Base-by-base conservation (phyloP, 2,888 invertebrate genomes). In the Sturmia bella region DNA sequence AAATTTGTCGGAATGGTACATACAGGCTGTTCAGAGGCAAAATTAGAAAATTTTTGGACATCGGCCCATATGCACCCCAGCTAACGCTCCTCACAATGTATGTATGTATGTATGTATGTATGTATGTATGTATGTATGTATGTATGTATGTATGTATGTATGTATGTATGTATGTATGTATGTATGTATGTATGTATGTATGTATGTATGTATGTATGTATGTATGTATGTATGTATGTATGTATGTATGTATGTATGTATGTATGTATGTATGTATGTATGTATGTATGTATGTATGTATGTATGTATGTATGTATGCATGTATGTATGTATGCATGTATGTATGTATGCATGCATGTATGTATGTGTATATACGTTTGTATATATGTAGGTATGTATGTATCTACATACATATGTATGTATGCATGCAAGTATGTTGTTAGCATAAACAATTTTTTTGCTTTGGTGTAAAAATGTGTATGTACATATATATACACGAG, bases 71-170 rank as follows among this genome's bases (percentile, higher is more conserved):
- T n/a, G n/a, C n/a, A n/a, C n/a, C n/a, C n/a, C n/a, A n/a, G n/a
- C n/a, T n/a, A n/a, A n/a, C n/a, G n/a, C n/a, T n/a, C n/a, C n/a
- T n/a, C n/a, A n/a, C n/a, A n/a, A n/a, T n/a, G n/a, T n/a, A n/a
- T n/a, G n/a, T n/a, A n/a, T 43, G 43, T 43, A 43, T 43, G 12
- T 43, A 43, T 43, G 43, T 43, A 43, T 43, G 12, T 43, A 43
- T 43, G 43, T 43, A 43, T 43, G 12, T 43, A 43, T 43, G 43
- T 43, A 43, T 43, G 12, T 43, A 43, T 43, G 43, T 43, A 43
- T 43, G 12, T 43, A 43, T 43, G 43, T 43, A 43, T 43, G 12
- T 43, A 43, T 43, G 43, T 43, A 43, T 43, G 12, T 43, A 43
- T 43, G 43, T 43, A 43, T 43, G 12, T 43, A 43, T 43, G 43